Base-by-base conservation (phyloP, 2,888 invertebrate genomes). In the Brenthis ino region DNA sequence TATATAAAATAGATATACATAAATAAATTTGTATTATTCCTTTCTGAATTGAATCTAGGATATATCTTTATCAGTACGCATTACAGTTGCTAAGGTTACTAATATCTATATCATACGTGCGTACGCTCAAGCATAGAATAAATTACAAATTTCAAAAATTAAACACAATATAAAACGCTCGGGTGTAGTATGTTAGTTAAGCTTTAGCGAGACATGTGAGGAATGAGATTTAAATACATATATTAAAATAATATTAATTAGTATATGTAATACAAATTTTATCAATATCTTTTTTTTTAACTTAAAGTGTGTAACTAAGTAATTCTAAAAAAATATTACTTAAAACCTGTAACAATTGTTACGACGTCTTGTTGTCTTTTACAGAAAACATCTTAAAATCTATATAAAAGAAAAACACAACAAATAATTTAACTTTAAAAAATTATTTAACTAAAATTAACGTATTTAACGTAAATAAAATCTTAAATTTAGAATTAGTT, bases 81-180 rank as follows among this genome's bases (percentile, higher is more conserved):
- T 90, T 85, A 91, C 93, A 92, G 93, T 92, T 85, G 90, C 91
- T 82, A 77, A 77, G 76, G 82, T 87, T 87, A 70, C 65, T 66
- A 85, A 74, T 73, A 74, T 70, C 79, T 77, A 67, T 89, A 80
- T 81, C n/a, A n/a, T 55, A 67, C 6, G 85, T 88, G 91, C 91
- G 81, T 77, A 84, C 82, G 92, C 91, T 85, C 76, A 90, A 93
- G 91, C 91, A 80, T 81, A 84, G 78, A 79, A 71, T 67, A 63
- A 6, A 43, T 63, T 71, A 83, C 80, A 74, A 76, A 71, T 60
- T 71, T 72, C 81, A 79, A 81, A 66, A 68, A 79, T 77, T 72
- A 76, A 76, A 76, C 71, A 72, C 74, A 75, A 72, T 75, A 75
- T 78, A 77, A 76, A 74, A 75, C 58, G 61, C 64, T 67, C 28